phyloP scores from a whole-genome alignment of 2,888 invertebrate genomes.

The Ectropis crepuscularia region DNA sequence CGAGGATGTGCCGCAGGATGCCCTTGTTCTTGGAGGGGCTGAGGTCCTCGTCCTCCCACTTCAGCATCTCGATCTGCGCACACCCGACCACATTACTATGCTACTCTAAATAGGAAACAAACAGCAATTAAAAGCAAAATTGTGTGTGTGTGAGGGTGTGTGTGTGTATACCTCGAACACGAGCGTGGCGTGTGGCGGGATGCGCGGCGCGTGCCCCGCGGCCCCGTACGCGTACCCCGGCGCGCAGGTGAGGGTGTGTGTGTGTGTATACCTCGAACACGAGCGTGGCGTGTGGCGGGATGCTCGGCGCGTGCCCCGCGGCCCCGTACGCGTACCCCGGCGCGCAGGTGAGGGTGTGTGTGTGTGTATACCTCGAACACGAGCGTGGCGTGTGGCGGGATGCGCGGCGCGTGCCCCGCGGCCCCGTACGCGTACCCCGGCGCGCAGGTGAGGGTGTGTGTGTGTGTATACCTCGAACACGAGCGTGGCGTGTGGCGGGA shows the following conservation, averaged over 20 bases:
- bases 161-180: conserved; percentile 95
- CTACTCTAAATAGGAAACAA: too few relatives aligned
- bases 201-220: conserved; percentile 92
- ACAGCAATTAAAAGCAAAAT: too few relatives aligned
- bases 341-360: too few relatives aligned
- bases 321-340: conserved; percentile 96
- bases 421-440: conserved; percentile 96
- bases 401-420: conserved; percentile 92
- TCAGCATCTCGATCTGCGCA: conserved; percentile 92
- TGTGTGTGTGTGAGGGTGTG: too few relatives aligned
- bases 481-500: conserved; percentile 94
- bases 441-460: too few relatives aligned
- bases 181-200: conserved; percentile 94
- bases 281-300: conserved; percentile 94
- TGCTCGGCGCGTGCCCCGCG: conserved; percentile 92
- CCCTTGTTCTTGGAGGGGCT: conserved; percentile 93
- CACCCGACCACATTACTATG: too few relatives aligned
- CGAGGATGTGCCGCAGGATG: conserved; percentile 90
- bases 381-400: conserved; percentile 94
- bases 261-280: conserved; percentile 95
- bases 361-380: conserved; percentile 95
- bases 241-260: too few relatives aligned
- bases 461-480: conserved; percentile 95
- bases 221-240: conserved; percentile 96
- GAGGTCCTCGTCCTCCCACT: conserved; percentile 95